Base-by-base conservation (phyloP, 2,888 invertebrate species). In the Callyntrura guangdongensis region DNA sequence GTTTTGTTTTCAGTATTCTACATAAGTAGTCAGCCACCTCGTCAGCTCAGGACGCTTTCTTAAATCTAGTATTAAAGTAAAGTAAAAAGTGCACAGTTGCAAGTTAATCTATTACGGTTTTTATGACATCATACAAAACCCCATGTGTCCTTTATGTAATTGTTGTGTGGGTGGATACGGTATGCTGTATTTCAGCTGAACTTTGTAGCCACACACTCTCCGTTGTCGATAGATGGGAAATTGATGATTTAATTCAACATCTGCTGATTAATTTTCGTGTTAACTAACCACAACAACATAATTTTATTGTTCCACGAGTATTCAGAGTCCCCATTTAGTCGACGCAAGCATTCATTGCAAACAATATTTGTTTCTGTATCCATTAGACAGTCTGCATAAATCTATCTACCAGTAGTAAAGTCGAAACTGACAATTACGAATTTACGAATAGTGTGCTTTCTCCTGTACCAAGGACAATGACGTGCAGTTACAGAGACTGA, bases 221-320 rank as follows among this genome's bases (percentile, higher is more conserved):
- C 14, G 17, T 81, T 36, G 81, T 20, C 81, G 59, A 36, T 79
- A 56, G 9, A 45, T 9, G 14, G 49, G 47, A 74, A 49, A 79
- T 77, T 14, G 47, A 49, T 49, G 64, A 67, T 72, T 72, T 72
- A 72, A 72, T 72, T 17, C 72, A 45, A 59, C 81, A 67, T 67
- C 67, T 67, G 83, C 67, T 67, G 67, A 83, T 83, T 67, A 83
- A 67, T 67, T 69, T 53, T 49, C 45, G 12, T 61, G 69, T 47
- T 67, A n/a, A 67, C 49, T 83, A 47, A n/a, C 49, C 56, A 27
- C 79, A 25, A 27, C 79, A 25, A 27, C 36, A 9, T 45, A 9
- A 72, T 45, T 72, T 79, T 59, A 17, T 83, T 67, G 47, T 83
- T n/a, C 67, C 47, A 14, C 25, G 25, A 47, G 6, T 20, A 36